A percentile compares a stretch with the other conserved stretches of the same genome.
Conservation (phyloP, 2,113 vertebrate species). For the Falco punctatus region DNA sequence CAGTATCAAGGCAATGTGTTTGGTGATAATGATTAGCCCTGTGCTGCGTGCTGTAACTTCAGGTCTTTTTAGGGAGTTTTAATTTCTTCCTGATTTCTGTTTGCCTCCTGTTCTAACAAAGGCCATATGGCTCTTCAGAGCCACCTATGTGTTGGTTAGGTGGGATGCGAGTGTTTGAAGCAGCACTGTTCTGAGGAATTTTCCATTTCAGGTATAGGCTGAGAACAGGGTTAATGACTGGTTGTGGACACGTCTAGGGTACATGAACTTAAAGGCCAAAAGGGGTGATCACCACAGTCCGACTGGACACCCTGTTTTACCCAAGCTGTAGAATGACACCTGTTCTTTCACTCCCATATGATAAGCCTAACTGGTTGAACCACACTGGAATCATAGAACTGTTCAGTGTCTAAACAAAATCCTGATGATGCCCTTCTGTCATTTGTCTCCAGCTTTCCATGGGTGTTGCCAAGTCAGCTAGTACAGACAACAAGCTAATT, state of each 20-base stretch:
- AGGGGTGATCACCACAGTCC: neutral
- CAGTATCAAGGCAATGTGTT: neutral
- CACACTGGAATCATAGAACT: neutral
- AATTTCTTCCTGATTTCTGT: neutral
- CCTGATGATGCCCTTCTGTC: neutral
- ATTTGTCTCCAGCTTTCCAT: neutral
- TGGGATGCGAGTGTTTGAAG: neutral
- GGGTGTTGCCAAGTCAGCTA: neutral
- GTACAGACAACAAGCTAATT: neutral
- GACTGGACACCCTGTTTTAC: neutral
- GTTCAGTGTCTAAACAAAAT: neutral
- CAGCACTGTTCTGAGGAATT: neutral
- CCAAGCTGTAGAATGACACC: neutral
- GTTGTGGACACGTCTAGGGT: neutral
- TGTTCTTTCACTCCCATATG: neutral
- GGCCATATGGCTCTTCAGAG: slow-evolving; percentile 1
- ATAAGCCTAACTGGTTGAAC: neutral
- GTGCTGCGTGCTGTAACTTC: neutral
- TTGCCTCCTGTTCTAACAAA: neutral
- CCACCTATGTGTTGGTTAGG: neutral
- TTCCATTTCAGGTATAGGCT: neutral
- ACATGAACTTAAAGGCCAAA: neutral
- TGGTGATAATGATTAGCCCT: neutral
- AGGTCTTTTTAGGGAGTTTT: slow-evolving; percentile 5
- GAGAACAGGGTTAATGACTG: neutral